Evolutionary conservation across 2,113 vertebrate species (phyloP).

Genomic region (Otolemur garnettii): DNA sequence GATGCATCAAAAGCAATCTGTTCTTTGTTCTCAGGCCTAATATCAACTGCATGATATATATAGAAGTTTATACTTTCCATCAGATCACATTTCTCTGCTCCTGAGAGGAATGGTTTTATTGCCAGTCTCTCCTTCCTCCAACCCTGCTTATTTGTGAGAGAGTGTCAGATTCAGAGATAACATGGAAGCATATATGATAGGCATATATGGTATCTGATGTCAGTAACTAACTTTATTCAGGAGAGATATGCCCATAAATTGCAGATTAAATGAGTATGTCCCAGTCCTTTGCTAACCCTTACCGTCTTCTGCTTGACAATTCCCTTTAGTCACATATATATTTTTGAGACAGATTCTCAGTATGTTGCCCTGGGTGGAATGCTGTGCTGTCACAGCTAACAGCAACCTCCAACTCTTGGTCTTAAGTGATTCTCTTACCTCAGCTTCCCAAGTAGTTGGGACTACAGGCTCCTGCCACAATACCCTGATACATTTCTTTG

Average conservation of each 20-base stretch:
- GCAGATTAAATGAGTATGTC: background rate
- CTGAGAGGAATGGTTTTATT: background rate
- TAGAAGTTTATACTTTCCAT: background rate
- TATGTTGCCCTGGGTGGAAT: too few relatives aligned
- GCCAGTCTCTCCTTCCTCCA: rapidly evolving
- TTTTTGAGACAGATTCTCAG: too few relatives aligned
- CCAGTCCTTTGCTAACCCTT: background rate
- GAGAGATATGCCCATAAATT: background rate
- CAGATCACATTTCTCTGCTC: background rate
- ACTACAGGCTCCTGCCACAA: too few relatives aligned
- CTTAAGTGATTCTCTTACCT: too few relatives aligned
- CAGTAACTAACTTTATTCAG: background rate
- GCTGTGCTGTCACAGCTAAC: too few relatives aligned
- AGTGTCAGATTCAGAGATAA: background rate
- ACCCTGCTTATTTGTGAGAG: background rate
- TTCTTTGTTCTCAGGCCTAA: background rate
- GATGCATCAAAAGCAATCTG: background rate
- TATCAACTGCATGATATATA: background rate
- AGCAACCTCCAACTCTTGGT: too few relatives aligned
- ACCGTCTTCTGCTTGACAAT: background rate
- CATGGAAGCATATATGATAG: background rate
- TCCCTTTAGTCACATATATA: background rate
- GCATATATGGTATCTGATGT: background rate
- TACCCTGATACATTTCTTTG: too few relatives aligned
- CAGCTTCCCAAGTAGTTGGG: too few relatives aligned